Evolutionary conservation across 2,888 invertebrate species (phyloP).

Genomic region (Hoplodrina ambigua): DNA sequence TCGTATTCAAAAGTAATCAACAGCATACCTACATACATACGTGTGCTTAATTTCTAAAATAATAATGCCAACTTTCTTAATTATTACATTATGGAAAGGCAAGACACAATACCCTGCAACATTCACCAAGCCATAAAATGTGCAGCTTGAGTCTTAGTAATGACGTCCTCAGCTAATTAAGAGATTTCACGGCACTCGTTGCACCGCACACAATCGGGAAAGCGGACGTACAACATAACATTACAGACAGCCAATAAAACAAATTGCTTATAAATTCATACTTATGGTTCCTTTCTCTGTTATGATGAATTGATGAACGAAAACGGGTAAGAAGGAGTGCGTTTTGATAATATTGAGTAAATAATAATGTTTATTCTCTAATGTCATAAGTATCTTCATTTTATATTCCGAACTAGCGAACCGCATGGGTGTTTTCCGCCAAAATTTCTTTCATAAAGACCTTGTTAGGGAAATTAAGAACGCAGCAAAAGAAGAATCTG

Average conservation of each 20-base stretch:
- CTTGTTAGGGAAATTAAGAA: too few relatives aligned
- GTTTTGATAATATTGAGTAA: not conserved
- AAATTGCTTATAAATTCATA: constrained; percentile 42
- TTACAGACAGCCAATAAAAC: constrained; percentile 41
- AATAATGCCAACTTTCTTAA: constrained; percentile 11
- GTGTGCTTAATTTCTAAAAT: not conserved
- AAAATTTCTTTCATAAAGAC: too few relatives aligned
- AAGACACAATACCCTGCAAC: constrained; percentile 4
- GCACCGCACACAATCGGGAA: constrained; percentile 51
- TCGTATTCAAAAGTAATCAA: not conserved
- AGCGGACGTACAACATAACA: constrained; percentile 24
- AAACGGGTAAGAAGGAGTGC: constrained; percentile 1
- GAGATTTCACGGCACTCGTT: constrained; percentile 67
- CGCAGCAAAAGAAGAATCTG: too few relatives aligned
- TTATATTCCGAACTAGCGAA: too few relatives aligned
- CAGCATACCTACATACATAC: too few relatives aligned
- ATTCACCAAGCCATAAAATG: constrained; percentile 26
- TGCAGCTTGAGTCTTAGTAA: constrained; percentile 60
- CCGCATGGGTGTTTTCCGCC: too few relatives aligned
- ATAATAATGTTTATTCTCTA: not conserved
- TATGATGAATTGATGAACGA: constrained; percentile 11
- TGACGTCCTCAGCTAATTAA: constrained; percentile 76
- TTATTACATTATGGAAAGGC: not conserved
- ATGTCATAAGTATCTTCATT: too few relatives aligned
- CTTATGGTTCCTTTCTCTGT: constrained; percentile 16